These are phyloP conservation scores for Propithecus coquereli DNA, from an alignment of 2,113 vertebrate genomes.

Conservation along the genomic window DNA sequence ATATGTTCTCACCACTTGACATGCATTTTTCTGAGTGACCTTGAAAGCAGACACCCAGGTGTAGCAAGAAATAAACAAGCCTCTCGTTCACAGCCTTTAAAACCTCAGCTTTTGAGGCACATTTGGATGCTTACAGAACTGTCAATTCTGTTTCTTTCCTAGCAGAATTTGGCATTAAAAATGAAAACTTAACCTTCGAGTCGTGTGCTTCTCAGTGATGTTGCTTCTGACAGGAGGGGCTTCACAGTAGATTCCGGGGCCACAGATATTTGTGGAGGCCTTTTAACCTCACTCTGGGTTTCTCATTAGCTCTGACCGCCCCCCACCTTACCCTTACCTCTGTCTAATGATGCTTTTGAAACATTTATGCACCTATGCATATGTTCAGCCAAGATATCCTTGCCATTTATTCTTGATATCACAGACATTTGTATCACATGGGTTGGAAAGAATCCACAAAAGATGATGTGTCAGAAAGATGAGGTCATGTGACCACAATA, in stretches of 20 bases:
- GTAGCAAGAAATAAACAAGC: slow-evolving; percentile 38
- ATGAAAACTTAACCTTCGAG: not conserved
- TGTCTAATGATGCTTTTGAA: not conserved
- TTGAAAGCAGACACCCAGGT: slow-evolving; percentile 47
- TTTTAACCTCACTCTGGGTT: not conserved
- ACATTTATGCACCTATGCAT: not conserved
- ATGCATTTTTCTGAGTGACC: slow-evolving; percentile 46
- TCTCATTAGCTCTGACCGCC: not conserved
- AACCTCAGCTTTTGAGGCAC: slow-evolving; percentile 1
- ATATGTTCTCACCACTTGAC: not conserved
- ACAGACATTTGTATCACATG: not conserved
- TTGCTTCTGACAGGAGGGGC: not conserved
- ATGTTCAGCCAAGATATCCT: not conserved
- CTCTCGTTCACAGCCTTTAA: slow-evolving; percentile 7
- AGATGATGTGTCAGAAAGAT: not conserved
- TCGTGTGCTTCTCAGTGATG: not conserved
- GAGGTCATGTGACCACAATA: not conserved
- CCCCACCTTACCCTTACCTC: not conserved
- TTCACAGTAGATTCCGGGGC: not conserved
- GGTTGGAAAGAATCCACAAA: not conserved
- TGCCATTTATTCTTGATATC: slow-evolving; percentile 18
- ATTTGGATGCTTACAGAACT: slow-evolving; percentile 30
- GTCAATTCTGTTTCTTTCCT: not conserved
- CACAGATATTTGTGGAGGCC: not conserved
- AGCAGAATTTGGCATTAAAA: not conserved